phyloP scores from a whole-genome alignment of 2,797 vertebrate genomes.

The Podargus strigoides region DNA sequence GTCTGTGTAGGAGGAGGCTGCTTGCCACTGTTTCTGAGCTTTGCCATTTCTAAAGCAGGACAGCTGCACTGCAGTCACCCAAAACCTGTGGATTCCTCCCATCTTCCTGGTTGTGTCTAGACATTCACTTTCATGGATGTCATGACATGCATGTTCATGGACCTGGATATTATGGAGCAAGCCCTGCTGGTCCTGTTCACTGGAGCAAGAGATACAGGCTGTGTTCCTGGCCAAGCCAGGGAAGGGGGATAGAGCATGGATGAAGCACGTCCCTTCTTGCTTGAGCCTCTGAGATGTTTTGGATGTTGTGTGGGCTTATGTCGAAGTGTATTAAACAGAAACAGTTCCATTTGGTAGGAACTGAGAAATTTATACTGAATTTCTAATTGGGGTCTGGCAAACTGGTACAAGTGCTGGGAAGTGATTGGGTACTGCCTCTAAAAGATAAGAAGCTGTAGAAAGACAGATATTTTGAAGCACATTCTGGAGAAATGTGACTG shows the following conservation, averaged over 20 bases:
- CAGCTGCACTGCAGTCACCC: not conserved
- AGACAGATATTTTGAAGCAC: not conserved
- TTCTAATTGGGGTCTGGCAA: not conserved
- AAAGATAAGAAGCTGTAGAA: not conserved
- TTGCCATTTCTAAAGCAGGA: not conserved
- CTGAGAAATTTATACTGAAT: not conserved
- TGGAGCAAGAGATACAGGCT: not conserved
- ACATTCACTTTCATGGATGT: not conserved
- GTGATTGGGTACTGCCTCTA: not conserved
- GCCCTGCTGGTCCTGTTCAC: not conserved
- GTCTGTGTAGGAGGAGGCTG: not conserved
- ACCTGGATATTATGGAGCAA: not conserved
- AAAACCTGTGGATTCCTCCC: not conserved
- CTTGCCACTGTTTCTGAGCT: not conserved
- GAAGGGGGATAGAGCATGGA: not conserved
- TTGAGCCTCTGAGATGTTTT: not conserved
- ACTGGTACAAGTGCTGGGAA: not conserved
- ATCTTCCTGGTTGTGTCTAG: not conserved
- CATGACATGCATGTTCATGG: not conserved
- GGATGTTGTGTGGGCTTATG: not conserved
- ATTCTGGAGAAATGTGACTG: not conserved
- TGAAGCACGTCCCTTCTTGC: not conserved
- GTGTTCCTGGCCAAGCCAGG: not conserved
- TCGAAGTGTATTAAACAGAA: not conserved
- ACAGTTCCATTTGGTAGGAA: not conserved